Evolutionary conservation across 2,113 vertebrate species (phyloP), one percentile per base, ranked within the genome.

Genomic region (Drymodes brunneopygia): DNA sequence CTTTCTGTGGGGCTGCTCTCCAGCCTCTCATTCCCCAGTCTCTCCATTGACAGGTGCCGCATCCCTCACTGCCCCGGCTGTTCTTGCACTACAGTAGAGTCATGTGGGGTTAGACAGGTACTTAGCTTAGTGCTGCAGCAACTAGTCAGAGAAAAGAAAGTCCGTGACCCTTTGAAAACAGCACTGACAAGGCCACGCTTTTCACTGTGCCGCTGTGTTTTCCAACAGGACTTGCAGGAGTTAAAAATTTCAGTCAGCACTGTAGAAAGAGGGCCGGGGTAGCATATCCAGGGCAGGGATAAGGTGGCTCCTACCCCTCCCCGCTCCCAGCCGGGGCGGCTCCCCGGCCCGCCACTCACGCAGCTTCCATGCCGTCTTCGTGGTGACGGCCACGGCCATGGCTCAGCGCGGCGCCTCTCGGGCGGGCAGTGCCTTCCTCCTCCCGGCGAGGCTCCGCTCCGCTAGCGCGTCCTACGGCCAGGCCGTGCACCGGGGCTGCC

Each of bases 341-440:
- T 64, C 57, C 72, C 22, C 53, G 2, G 67, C 67, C 64, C 81
- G 36, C 6, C 77, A 99, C 99, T 99, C 96, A 99, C 99, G 99
- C 72, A 99, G 98, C 86, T 98, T 98, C 99, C 99, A 99, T 56
- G 99, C 98, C 12, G 98, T 99, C 98, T 99, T 99, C 35, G 99
- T 99, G 77, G 96, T 96, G 85, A 96, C 98, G 38, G 98, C 97
- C 25, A 96, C 97, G 35, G 99, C 99, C 99, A 99, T 99, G 35
- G 44, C 97, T 94, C 88, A n/a, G 75, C 35, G 40, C 29, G 40
- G 77, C 67, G 38, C 60, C 91, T 44, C 71, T 58, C 77, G 80
- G 61, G 33, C 69, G 45, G 67, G 51, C 92, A 88, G 67, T 28
- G 42, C 51, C 60, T 51, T 81, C 60, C 88, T 91, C 61, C 71